Evolutionary conservation across 2,888 invertebrate species (phyloP).

Genomic region (Endomychus coccineus): DNA sequence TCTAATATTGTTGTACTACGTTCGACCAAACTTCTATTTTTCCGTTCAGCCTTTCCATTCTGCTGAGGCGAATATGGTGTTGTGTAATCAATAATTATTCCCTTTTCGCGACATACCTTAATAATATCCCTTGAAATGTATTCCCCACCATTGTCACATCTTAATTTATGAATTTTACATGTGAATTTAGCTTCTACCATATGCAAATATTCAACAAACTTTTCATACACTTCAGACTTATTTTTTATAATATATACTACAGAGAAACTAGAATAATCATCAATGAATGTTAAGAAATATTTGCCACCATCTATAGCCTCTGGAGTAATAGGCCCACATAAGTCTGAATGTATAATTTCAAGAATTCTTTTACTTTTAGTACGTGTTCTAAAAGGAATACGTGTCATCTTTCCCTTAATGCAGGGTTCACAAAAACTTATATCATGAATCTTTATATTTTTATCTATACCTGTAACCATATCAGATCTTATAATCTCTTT

Average conservation of each 20-base stretch:
- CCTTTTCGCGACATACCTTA: conserved; percentile 11
- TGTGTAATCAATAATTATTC: conserved; percentile 12
- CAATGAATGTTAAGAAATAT: too few species aligned
- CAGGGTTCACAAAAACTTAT: too few species aligned
- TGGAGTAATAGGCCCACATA: conserved; percentile 17
- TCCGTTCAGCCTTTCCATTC: conserved; percentile 16
- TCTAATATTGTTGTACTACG: conserved; percentile 3
- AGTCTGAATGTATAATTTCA: conserved; percentile 19
- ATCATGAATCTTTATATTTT: too few species aligned
- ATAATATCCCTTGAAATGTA: conserved; percentile 10
- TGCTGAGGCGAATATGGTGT: conserved; percentile 15
- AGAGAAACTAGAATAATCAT: conserved; percentile 14
- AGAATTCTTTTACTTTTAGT: conserved; percentile 16
- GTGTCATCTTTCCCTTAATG: conserved; percentile 15
- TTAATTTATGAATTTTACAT: conserved; percentile 7
- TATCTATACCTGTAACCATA: too few species aligned
- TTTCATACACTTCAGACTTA: conserved; percentile 10
- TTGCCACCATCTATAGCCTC: conserved; percentile 7
- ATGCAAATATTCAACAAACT: conserved; percentile 10
- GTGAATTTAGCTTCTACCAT: conserved; percentile 11
- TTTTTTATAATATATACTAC: conserved; percentile 8
- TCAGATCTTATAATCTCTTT: too few species aligned
- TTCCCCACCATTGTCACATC: conserved; percentile 16
- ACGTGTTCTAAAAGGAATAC: conserved; percentile 17
- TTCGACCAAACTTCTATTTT: conserved; percentile 10